Evolutionary conservation across 2,888 invertebrate genomes (phyloP).

Genomic region (Macrosiphum euphorbiae): DNA sequence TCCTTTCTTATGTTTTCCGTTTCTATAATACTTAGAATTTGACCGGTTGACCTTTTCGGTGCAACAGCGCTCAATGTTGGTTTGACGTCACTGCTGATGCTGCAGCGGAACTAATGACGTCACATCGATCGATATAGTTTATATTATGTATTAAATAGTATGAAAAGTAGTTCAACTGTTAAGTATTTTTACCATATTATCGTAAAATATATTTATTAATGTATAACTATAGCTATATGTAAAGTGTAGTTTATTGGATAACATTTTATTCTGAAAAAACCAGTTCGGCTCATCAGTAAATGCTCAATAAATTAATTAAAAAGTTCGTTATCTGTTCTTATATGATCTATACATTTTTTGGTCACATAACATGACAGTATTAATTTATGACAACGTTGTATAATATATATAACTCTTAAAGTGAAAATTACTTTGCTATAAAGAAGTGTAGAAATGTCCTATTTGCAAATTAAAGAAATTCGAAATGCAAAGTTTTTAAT

Average conservation of each 20-base stretch:
- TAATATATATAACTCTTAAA: background rate
- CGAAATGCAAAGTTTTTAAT: background rate
- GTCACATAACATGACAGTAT: background rate
- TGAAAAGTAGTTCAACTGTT: background rate
- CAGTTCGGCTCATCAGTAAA: background rate
- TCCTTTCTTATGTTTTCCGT: background rate
- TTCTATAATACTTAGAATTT: slow-evolving; percentile 26
- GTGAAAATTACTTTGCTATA: background rate
- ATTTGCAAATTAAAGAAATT: background rate
- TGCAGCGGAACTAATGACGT: slow-evolving; percentile 53
- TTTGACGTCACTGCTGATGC: slow-evolving; percentile 59
- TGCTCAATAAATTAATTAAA: background rate
- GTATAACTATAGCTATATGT: background rate
- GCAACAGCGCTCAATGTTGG: slow-evolving; percentile 52
- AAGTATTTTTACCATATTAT: background rate
- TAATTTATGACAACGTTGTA: background rate
- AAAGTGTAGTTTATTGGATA: background rate
- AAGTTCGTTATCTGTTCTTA: background rate
- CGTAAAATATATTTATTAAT: background rate
- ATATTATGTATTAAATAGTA: slow-evolving; percentile 5
- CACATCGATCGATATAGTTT: slow-evolving; percentile 59
- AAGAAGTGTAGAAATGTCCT: background rate
- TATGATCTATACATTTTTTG: background rate
- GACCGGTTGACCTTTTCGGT: slow-evolving; percentile 61
- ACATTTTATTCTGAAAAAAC: background rate